Evolutionary conservation across 2,113 vertebrate genomes (phyloP), one percentile per base, ranked within the genome.

Genomic region (Speoplatyrhinus poulsoni): DNA sequence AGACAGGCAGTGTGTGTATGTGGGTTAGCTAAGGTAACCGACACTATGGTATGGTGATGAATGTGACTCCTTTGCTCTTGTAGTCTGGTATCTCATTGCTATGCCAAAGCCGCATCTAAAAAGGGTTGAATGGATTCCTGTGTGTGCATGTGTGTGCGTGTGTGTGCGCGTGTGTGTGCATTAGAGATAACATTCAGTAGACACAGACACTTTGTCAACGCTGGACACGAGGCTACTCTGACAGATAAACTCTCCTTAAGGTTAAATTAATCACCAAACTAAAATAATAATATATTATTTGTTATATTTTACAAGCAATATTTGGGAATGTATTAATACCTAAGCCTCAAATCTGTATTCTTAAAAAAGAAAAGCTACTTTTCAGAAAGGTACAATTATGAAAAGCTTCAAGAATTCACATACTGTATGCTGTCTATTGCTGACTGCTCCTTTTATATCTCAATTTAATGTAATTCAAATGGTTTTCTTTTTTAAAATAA

Each of bases 41-140:
- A 75, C 62, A 75, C 62, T 77, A 10, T 7, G 1, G 36, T 26
- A 69, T 57, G 56, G 84, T 86, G 81, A 87, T 85, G 73, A 84
- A 88, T 87, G 80, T 80, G 67, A 62, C 72, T 73, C 67, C 74
- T 84, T 86, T n/a, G n/a, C 76, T 80, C 69, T 72, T 65, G 60
- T 60, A 48, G 59, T 5, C 64, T 60, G n/a, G 61, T 79, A 72
- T 82, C 85, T 90, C 86, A 88, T 88, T 82, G 79, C 72, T 86
- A 85, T 90, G 88, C 85, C 69, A 50, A 73, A 57, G 70, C 79
- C 77, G 76, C 58, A 50, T 76, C 71, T 73, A 72, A 1, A 46
- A 62, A 56, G 50, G 60, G 53, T 67, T 57, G 59, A 72, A 88
- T 73, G 73, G 71, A 82, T 76, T 79, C 60, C 60, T 82, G 53